These are phyloP conservation scores for Lingula anatina DNA, from an alignment of 2,888 invertebrate species.

Conservation along the genomic window DNA sequence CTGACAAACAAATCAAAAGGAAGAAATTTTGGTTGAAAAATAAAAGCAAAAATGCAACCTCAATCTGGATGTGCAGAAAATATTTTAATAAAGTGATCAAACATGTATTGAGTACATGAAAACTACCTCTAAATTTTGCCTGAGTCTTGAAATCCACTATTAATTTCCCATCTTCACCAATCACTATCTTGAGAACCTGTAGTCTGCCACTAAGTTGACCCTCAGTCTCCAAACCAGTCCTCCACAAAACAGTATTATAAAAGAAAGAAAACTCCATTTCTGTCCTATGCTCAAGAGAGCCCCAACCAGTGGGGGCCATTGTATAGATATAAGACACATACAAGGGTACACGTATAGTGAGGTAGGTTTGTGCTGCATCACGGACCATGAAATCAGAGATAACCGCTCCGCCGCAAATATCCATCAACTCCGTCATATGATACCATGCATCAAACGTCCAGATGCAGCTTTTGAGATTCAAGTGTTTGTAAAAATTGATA, in stretches of 20 bases:
- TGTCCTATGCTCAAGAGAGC: conserved; percentile 52
- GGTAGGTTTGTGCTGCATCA: conserved; percentile 41
- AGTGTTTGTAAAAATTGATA: conserved; percentile 46
- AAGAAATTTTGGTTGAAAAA: no score
- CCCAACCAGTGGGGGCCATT: conserved; percentile 50
- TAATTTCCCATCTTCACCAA: conserved; percentile 47
- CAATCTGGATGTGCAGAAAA: no score
- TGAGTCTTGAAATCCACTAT: conserved; percentile 52
- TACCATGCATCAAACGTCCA: conserved; percentile 54
- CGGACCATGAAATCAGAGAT: conserved; percentile 46
- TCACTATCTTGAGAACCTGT: conserved; percentile 41
- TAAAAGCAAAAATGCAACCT: no score
- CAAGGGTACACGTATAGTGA: conserved; percentile 51
- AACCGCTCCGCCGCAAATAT: conserved; percentile 52
- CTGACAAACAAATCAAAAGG: no score
- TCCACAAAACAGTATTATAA: conserved; percentile 50
- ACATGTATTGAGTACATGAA: not conserved
- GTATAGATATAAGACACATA: conserved; percentile 52
- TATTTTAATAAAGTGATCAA: no score
- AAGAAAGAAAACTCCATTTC: conserved; percentile 52
- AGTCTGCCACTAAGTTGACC: conserved; percentile 34
- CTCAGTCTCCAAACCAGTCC: conserved; percentile 44
- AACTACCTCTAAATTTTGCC: conserved; percentile 50
- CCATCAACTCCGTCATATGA: conserved; percentile 51
- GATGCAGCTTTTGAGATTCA: conserved; percentile 49